Conservation (phyloP, 2,113 vertebrate species). For the Pampusana beccarii region DNA sequence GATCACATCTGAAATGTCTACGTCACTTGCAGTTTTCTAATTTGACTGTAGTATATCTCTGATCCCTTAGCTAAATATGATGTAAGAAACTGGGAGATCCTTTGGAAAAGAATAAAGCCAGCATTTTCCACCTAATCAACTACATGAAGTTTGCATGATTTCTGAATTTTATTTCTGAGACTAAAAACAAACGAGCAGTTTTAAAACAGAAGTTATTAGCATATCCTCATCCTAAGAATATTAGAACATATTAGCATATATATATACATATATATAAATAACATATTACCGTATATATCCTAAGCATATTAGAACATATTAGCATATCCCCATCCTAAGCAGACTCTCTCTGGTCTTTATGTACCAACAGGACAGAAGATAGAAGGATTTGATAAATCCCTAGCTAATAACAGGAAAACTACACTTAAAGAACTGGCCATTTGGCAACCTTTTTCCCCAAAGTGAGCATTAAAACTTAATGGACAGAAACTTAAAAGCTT, state of each 20-base stretch:
- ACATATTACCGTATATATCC: too few relatives aligned
- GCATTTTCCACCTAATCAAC: not conserved
- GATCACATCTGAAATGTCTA: not conserved
- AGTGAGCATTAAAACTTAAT: not conserved
- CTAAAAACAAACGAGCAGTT: not conserved
- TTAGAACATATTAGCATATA: too few relatives aligned
- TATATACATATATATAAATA: too few relatives aligned
- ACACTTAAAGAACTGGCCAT: not conserved
- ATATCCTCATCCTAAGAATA: too few relatives aligned
- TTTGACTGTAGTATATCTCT: not conserved
- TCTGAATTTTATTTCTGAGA: not conserved
- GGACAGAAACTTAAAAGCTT: not conserved
- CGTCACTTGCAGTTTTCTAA: not conserved
- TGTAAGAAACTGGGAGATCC: not conserved
- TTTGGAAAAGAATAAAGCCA: not conserved
- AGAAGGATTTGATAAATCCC: not conserved
- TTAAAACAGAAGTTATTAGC: not conserved
- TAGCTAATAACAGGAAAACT: not conserved
- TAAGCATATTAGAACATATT: too few relatives aligned
- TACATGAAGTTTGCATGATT: not conserved
- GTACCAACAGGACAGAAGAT: not conserved
- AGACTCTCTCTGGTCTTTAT: not conserved
- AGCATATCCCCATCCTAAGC: not conserved
- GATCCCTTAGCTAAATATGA: not conserved
- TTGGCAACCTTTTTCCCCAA: not conserved